Evolutionary conservation across 2,888 invertebrate genomes (phyloP).

Genomic region (Eristalinus aeneus): DNA sequence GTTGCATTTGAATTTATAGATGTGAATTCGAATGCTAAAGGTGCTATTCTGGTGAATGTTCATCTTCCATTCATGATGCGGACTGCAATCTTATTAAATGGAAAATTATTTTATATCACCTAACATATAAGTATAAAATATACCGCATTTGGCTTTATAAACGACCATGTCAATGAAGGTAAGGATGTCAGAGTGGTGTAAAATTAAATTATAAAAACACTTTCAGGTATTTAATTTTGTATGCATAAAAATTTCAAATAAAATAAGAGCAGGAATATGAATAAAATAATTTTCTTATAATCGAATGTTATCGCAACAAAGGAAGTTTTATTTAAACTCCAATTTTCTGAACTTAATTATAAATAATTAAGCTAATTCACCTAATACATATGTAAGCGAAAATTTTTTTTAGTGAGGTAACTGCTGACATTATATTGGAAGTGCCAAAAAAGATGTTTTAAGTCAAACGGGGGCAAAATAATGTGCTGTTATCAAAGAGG

Average conservation of each 20-base stretch:
- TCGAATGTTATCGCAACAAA: too few relatives aligned
- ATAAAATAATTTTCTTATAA: too few relatives aligned
- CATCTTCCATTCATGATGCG: not conserved
- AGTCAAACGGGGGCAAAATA: too few relatives aligned
- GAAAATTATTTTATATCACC: slow-evolving; percentile 33
- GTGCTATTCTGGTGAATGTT: slow-evolving; percentile 27
- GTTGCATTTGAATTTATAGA: slow-evolving; percentile 23
- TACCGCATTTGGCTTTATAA: not conserved
- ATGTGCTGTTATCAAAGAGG: too few relatives aligned
- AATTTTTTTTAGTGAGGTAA: too few relatives aligned
- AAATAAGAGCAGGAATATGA: too few relatives aligned
- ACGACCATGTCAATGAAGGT: not conserved
- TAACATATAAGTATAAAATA: slow-evolving; percentile 7
- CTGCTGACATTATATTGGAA: too few relatives aligned
- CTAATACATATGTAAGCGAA: too few relatives aligned
- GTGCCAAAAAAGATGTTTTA: too few relatives aligned
- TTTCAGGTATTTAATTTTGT: not conserved
- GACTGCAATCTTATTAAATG: slow-evolving; percentile 11
- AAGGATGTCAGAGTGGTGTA: slow-evolving; percentile 3
- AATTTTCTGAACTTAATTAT: too few relatives aligned
- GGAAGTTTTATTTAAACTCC: too few relatives aligned
- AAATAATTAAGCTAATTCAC: too few relatives aligned
- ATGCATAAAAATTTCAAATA: not conserved
- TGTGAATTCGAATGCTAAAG: not conserved
- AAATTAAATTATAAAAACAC: slow-evolving; percentile 5